Evolutionary conservation across 2,797 vertebrate species (phyloP).

Genomic region (Megalops cyprinoides): DNA sequence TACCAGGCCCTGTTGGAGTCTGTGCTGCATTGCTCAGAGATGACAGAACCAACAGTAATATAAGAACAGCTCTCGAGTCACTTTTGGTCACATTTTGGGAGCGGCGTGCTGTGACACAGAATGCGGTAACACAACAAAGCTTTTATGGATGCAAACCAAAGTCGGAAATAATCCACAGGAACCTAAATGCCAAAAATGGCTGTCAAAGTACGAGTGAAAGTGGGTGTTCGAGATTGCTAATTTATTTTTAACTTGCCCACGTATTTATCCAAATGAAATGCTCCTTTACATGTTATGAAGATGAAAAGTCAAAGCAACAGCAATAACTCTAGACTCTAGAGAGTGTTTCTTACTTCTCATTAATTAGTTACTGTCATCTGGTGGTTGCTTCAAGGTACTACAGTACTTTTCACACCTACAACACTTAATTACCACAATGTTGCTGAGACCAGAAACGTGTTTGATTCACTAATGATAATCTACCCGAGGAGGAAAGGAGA

Average conservation of each 20-base stretch:
- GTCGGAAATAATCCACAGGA: no score
- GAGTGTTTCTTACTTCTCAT: no score
- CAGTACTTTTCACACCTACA: not conserved
- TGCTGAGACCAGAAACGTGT: not conserved
- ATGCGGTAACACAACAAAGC: not conserved
- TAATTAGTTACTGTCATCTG: conserved; percentile 26
- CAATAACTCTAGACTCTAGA: no score
- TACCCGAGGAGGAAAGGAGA: not conserved
- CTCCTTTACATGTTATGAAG: no score
- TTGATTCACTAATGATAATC: not conserved
- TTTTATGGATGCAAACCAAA: no score
- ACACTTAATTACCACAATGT: not conserved
- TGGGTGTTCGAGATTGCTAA: no score
- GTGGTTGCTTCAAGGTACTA: conserved; percentile 20
- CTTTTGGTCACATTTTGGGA: not conserved
- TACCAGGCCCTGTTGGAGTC: conserved; percentile 3
- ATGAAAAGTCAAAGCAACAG: no score
- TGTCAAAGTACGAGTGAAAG: no score
- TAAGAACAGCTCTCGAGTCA: not conserved
- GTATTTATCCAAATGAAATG: no score
- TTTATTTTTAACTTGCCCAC: no score
- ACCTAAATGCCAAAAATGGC: no score
- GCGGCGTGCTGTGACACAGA: no score
- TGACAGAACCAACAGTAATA: not conserved
- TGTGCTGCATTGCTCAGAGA: not conserved